These are phyloP conservation scores for Gymnoscopelus braueri DNA, from an alignment of 2,797 vertebrate genomes.

Conservation along the genomic window DNA sequence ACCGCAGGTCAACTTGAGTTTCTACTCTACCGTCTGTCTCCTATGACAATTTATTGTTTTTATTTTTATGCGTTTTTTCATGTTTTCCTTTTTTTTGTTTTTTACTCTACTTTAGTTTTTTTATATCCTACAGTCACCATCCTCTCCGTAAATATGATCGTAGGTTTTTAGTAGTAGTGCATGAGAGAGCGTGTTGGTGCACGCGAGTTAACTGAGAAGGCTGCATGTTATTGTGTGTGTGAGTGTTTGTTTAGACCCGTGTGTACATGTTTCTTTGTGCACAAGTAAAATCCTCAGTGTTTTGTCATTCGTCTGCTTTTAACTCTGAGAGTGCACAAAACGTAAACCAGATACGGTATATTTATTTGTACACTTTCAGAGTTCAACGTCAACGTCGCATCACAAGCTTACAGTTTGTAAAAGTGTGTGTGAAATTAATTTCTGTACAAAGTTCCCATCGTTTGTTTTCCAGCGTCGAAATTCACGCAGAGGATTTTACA, in stretches of 20 bases:
- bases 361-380: too few relatives aligned
- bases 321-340: too few relatives aligned
- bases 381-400: too few relatives aligned
- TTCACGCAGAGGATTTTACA: too few relatives aligned
- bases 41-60: constrained; percentile 73
- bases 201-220: constrained; percentile 48
- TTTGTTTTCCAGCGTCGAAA: too few relatives aligned
- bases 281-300: too few relatives aligned
- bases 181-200: constrained; percentile 54
- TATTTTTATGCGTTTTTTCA: constrained; percentile 73
- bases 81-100: constrained; percentile 64
- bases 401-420: too few relatives aligned
- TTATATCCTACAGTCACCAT: constrained; percentile 70
- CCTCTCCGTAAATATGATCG: constrained; percentile 74
- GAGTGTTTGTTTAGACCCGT: constrained; percentile 26
- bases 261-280: constrained; percentile 33
- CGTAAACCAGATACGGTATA: too few relatives aligned
- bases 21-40: constrained; percentile 90
- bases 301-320: too few relatives aligned
- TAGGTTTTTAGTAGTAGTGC: constrained; percentile 68
- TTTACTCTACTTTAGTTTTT: constrained; percentile 69
- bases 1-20: constrained; percentile 86
- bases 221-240: constrained; percentile 39
- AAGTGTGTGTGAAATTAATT: too few relatives aligned
- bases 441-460: too few relatives aligned